Evolutionary conservation across 2,888 invertebrate species (phyloP).

Genomic region (Colletes collaris): DNA sequence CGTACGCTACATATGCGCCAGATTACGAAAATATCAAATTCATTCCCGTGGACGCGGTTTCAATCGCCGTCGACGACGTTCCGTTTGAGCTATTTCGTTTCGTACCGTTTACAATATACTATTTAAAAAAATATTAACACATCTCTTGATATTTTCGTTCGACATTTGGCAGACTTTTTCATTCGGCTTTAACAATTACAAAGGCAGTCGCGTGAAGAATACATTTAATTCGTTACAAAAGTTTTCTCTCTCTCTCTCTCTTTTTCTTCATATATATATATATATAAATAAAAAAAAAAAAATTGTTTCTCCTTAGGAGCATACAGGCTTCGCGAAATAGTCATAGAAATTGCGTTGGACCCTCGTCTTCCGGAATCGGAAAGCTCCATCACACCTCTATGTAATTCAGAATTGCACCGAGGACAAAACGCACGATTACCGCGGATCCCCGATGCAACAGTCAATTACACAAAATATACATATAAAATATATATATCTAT

Average conservation of each 20-base stretch:
- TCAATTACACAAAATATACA: constrained; percentile 67
- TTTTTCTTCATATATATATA: constrained; percentile 22
- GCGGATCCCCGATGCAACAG: constrained; percentile 69
- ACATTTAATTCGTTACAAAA: constrained; percentile 60
- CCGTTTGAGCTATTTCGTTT: constrained; percentile 22
- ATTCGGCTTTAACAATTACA: constrained; percentile 51
- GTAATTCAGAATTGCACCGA: constrained; percentile 73
- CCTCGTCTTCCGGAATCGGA: constrained; percentile 58
- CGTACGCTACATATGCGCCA: constrained; percentile 42
- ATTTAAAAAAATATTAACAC: constrained; percentile 46
- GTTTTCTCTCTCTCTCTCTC: constrained; percentile 12
- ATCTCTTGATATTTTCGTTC: constrained; percentile 53
- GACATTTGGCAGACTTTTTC: constrained; percentile 57
- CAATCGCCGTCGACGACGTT: not conserved
- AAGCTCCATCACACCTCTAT: constrained; percentile 72
- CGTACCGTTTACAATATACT: constrained; percentile 38
- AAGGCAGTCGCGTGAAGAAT: constrained; percentile 60
- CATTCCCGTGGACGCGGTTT: not conserved
- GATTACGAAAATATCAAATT: constrained; percentile 39
- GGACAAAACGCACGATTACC: constrained; percentile 41
- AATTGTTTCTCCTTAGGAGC: constrained; percentile 27
- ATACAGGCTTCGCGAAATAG: constrained; percentile 47
- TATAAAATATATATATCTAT: constrained; percentile 29
- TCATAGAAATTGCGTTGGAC: constrained; percentile 58
- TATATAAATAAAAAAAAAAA: constrained; percentile 53